These are phyloP conservation scores for Eurois occulta DNA, from an alignment of 2,888 invertebrate species.

Conservation along the genomic window DNA sequence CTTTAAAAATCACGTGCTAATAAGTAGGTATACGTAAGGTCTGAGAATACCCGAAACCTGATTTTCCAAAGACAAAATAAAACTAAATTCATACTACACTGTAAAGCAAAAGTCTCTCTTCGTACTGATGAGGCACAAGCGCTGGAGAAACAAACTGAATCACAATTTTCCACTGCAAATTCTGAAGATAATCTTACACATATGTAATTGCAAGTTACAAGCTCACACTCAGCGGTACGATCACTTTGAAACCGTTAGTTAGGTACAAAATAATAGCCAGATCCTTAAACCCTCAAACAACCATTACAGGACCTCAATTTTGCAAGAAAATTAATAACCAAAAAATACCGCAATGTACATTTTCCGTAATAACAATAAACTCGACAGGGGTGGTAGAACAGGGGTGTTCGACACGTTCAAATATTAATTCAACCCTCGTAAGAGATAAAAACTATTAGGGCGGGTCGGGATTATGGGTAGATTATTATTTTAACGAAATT, in stretches of 20 bases:
- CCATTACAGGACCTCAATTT: not conserved
- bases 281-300: not conserved
- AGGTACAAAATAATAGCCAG: not conserved
- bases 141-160: not conserved
- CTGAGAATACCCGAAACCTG: no score
- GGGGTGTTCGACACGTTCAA: slow-evolving; percentile 77
- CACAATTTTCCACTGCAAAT: not conserved
- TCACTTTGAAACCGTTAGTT: not conserved
- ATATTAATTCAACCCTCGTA: slow-evolving; percentile 87
- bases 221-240: not conserved
- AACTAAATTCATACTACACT: no score
- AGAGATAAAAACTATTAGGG: slow-evolving; percentile 89
- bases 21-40: not conserved
- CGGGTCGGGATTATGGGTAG: slow-evolving; percentile 84
- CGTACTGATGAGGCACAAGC: no score
- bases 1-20: no score
- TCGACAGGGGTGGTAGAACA: slow-evolving; percentile 56
- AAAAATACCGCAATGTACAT: slow-evolving; percentile 40
- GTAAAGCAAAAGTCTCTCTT: no score
- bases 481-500: slow-evolving; percentile 90
- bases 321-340: slow-evolving; percentile 26
- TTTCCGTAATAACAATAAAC: slow-evolving; percentile 65
- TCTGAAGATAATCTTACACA: not conserved
- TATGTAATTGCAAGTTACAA: no score
- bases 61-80: not conserved